Evolutionary conservation across 2,888 invertebrate genomes (phyloP).

Genomic region (Argynnis bischoffii): DNA sequence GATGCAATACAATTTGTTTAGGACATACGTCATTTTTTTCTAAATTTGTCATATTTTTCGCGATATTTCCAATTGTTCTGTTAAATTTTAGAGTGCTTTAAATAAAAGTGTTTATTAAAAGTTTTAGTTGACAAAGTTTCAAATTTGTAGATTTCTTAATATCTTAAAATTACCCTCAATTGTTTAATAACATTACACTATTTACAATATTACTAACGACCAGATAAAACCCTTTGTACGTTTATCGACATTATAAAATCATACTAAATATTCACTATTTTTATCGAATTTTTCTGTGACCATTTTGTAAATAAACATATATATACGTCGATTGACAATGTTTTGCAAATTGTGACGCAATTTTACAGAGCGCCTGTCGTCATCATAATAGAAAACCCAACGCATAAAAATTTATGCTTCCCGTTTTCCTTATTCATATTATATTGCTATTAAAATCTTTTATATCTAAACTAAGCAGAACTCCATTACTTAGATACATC

Average conservation of each 20-base stretch:
- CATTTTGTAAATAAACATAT: not conserved
- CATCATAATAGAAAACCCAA: too few relatives aligned
- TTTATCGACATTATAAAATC: not conserved
- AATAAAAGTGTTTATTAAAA: not conserved
- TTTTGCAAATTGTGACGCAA: constrained; percentile 14
- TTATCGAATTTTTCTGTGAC: not conserved
- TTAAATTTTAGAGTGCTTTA: not conserved
- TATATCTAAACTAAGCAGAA: not conserved
- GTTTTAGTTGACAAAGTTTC: not conserved
- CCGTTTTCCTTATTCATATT: too few relatives aligned
- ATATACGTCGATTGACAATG: not conserved
- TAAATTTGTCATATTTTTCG: constrained; percentile 6
- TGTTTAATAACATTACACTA: not conserved
- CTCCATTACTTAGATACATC: not conserved
- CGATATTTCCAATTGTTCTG: not conserved
- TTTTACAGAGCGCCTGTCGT: not conserved
- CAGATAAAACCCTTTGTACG: not conserved
- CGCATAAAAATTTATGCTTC: too few relatives aligned
- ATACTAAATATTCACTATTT: not conserved
- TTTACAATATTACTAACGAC: not conserved
- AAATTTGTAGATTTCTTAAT: not conserved
- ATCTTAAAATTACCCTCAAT: constrained; percentile 4
- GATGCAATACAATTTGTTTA: not conserved
- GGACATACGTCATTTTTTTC: constrained; percentile 9
- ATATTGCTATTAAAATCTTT: not conserved